Percentiles rank a stretch among this genome's conserved stretches.
Evolutionary conservation across 1,140 invertebrate genomes (phyloP).

Genomic region (Linepithema humile): DNA sequence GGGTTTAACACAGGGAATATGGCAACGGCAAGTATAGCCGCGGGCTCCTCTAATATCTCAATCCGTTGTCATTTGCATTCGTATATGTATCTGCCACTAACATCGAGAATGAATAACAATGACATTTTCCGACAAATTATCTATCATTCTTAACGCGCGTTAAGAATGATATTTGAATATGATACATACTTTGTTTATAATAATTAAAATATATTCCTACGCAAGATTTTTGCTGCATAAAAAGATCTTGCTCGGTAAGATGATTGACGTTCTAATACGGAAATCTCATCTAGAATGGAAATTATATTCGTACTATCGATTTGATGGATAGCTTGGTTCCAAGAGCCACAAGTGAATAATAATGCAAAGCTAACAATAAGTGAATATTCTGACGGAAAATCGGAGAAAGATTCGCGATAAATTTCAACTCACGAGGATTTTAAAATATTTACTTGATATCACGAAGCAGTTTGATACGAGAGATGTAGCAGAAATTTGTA

Average conservation of each 20-base stretch:
- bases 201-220: not conserved
- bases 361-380: not conserved
- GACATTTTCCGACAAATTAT: not conserved
- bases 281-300: not conserved
- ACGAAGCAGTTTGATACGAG: too few relatives aligned
- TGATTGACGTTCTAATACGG: not conserved
- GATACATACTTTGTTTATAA: not conserved
- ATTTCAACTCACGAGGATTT: not conserved
- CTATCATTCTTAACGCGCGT: too few relatives aligned
- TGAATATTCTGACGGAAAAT: slow-evolving; percentile 1
- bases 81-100: not conserved
- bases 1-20: slow-evolving; percentile 45
- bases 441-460: slow-evolving; percentile 14
- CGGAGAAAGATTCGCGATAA: not conserved
- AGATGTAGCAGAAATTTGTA: not conserved
- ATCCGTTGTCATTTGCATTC: slow-evolving; percentile 22
- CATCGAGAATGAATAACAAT: not conserved
- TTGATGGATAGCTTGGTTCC: not conserved
- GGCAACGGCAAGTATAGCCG: slow-evolving; percentile 7
- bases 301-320: slow-evolving; percentile 12
- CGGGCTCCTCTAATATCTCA: slow-evolving; percentile 42
- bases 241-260: not conserved
- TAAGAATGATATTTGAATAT: not conserved
- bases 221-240: not conserved
- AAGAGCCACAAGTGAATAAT: slow-evolving; percentile 4